Conservation (phyloP, 2,797 vertebrate genomes). For the Melopsittacus undulatus region DNA sequence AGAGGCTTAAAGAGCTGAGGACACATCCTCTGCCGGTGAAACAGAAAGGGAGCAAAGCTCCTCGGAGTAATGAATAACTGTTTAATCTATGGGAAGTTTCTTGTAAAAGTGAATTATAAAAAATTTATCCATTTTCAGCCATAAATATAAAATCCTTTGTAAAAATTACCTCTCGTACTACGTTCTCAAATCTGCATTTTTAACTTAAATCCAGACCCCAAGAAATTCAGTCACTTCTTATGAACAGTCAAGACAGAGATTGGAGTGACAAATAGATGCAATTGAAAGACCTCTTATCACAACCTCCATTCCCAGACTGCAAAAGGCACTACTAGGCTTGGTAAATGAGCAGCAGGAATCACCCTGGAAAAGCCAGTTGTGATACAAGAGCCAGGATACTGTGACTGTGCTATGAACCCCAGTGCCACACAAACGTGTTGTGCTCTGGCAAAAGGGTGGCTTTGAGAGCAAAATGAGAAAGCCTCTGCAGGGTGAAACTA, state of each 20-base stretch:
- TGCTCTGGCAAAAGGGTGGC: neutral
- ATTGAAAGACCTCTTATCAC: neutral
- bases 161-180: conserved; percentile 42
- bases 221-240: neutral
- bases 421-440: neutral
- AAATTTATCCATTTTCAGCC: conserved; percentile 51
- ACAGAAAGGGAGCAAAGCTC: neutral
- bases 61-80: conserved; percentile 29
- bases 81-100: conserved; percentile 39
- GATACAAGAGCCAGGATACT: neutral
- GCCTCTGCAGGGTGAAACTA: neutral
- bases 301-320: neutral
- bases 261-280: conserved; percentile 10
- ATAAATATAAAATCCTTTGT: conserved; percentile 50
- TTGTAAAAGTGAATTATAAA: conserved; percentile 57
- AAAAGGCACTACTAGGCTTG: neutral
- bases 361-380: neutral
- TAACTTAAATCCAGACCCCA: conserved; percentile 25
- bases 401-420: neutral
- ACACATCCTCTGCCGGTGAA: neutral
- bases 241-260: neutral
- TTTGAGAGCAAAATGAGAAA: neutral
- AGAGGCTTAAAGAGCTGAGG: neutral
- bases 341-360: neutral
- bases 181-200: conserved; percentile 53